Evolutionary conservation across 2,113 vertebrate species (phyloP).

Genomic region (Elephantulus edwardii): DNA sequence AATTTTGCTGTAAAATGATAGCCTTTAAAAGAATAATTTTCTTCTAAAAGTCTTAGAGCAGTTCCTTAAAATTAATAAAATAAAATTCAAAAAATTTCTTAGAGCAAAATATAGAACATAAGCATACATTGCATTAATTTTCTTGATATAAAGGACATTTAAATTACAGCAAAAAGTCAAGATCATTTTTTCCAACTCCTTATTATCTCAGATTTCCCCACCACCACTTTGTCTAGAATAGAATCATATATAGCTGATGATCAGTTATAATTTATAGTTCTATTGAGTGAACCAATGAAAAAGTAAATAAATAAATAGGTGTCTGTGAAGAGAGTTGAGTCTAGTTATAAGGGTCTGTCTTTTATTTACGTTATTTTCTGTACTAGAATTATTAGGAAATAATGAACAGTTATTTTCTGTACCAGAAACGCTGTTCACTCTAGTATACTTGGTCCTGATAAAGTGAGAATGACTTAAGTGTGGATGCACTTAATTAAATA

Average conservation of each 20-base stretch:
- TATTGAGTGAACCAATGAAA: slow-evolving; percentile 21
- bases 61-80: too few relatives aligned
- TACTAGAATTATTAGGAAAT: not conserved
- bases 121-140: not conserved
- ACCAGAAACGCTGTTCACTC: not conserved
- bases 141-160: not conserved
- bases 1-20: not conserved
- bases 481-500: not conserved
- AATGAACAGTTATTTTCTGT: not conserved
- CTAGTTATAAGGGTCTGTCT: not conserved
- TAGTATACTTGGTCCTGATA: not conserved
- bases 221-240: not conserved
- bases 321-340: not conserved
- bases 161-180: not conserved
- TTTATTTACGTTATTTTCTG: not conserved
- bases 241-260: slow-evolving; percentile 9
- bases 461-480: not conserved
- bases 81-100: too few relatives aligned
- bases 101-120: not conserved
- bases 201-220: not conserved
- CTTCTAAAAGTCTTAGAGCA: not conserved
- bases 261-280: not conserved
- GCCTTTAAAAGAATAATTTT: not conserved
- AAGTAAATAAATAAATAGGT: slow-evolving; percentile 3
- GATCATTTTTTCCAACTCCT: not conserved